Percentiles rank a stretch among this genome's conserved stretches.
Conservation (phyloP, 2,113 vertebrate species). For the Trochalopteron elliotii region DNA sequence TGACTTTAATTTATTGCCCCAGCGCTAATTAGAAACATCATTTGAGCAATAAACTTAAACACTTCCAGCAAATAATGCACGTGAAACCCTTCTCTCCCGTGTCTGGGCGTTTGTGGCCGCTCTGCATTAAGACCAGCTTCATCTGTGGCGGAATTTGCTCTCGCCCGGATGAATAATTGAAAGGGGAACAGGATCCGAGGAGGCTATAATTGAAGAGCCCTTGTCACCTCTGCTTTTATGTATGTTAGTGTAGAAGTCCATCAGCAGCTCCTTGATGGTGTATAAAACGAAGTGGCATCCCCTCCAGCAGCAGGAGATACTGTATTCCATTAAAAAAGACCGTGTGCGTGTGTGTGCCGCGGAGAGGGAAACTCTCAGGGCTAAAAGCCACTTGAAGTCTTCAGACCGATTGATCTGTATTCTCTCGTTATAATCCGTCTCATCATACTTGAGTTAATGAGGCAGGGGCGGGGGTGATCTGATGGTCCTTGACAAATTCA, state of each 20-base stretch:
- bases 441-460: conserved; percentile 86
- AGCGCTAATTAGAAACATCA: conserved; percentile 83
- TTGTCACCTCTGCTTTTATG: conserved; percentile 77
- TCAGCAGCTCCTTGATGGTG: conserved; percentile 71
- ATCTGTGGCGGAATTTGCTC: conserved; percentile 62
- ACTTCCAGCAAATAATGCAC: conserved; percentile 78
- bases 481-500: conserved; percentile 82
- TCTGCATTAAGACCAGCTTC: conserved; percentile 24
- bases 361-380: conserved; percentile 69
- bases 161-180: conserved; percentile 81
- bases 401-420: conserved; percentile 79
- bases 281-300: conserved; percentile 64
- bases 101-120: not conserved
- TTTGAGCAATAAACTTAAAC: conserved; percentile 84
- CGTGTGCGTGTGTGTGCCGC: not conserved
- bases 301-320: conserved; percentile 65
- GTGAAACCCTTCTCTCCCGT: not conserved
- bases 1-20: conserved; percentile 78
- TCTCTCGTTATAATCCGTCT: conserved; percentile 80
- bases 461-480: conserved; percentile 77
- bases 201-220: conserved; percentile 77
- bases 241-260: conserved; percentile 73
- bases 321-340: conserved; percentile 63
- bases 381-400: conserved; percentile 80
- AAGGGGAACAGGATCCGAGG: conserved; percentile 60